phyloP scores from a whole-genome alignment of 2,797 vertebrate species.

The Bryconaethiops microstoma region DNA sequence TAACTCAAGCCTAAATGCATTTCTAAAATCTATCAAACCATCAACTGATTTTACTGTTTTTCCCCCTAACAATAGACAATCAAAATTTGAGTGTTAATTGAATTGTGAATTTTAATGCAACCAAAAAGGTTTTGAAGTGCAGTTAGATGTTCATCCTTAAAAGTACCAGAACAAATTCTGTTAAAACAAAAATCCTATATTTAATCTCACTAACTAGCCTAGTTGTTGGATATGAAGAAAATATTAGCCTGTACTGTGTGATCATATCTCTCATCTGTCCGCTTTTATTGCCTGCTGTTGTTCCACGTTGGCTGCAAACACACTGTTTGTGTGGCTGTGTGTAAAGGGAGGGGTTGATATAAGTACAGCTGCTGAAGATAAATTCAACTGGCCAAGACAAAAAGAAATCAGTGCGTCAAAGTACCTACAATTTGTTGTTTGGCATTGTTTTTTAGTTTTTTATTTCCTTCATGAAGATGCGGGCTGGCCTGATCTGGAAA shows the following conservation, averaged over 20 bases:
- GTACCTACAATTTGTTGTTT: background rate
- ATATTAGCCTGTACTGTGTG: background rate
- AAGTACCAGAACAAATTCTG: background rate
- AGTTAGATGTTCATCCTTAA: background rate
- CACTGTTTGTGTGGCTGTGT: slow-evolving; percentile 22
- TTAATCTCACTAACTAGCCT: background rate
- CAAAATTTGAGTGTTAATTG: background rate
- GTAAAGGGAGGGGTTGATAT: slow-evolving; percentile 63
- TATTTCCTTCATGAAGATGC: background rate
- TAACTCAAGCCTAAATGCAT: too few species aligned
- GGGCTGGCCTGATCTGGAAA: background rate
- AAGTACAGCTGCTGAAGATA: slow-evolving; percentile 52
- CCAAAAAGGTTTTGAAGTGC: background rate
- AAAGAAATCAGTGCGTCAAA: slow-evolving; percentile 45
- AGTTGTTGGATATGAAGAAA: background rate
- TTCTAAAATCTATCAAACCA: too few species aligned
- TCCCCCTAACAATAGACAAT: background rate
- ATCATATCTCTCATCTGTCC: background rate
- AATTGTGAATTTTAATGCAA: background rate
- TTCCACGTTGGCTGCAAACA: slow-evolving; percentile 28
- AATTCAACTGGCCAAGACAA: slow-evolving; percentile 53
- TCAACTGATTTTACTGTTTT: too few species aligned
- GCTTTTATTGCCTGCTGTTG: slow-evolving; percentile 32
- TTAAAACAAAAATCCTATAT: background rate
- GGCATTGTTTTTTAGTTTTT: background rate